These are phyloP conservation scores for Panulirus ornatus DNA, from an alignment of 1,140 invertebrate species.

Conservation along the genomic window DNA sequence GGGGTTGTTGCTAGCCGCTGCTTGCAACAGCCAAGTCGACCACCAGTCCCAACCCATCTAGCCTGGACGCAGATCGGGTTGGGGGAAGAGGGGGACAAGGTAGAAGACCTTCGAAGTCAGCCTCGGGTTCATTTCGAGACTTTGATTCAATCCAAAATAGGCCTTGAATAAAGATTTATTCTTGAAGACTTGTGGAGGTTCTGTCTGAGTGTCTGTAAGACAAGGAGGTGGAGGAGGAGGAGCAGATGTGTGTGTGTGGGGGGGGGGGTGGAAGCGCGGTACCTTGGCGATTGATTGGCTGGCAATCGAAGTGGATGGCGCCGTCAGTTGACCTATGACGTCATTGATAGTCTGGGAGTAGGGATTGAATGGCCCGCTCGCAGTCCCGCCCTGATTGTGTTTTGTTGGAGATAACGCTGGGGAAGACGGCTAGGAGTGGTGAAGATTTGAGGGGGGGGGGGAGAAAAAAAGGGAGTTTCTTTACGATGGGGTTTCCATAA, in stretches of 20 bases:
- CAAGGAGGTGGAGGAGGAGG: background rate
- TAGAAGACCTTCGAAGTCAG: no score
- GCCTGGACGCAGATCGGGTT: background rate
- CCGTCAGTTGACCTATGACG: conserved; percentile 47
- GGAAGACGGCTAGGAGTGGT: no score
- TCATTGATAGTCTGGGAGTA: conserved; percentile 44
- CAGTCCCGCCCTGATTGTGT: conserved; percentile 23
- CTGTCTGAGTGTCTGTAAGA: background rate
- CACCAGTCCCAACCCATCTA: no score
- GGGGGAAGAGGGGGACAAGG: background rate
- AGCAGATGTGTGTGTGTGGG: background rate
- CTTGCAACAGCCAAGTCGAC: no score
- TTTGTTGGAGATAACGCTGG: conserved; percentile 26
- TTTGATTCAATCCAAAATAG: no score
- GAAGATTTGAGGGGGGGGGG: background rate
- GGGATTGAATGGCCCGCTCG: conserved; percentile 24
- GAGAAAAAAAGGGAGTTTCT: no score
- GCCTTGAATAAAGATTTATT: no score
- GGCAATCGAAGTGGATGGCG: conserved; percentile 48
- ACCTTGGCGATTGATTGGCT: conserved; percentile 25
- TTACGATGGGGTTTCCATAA: no score
- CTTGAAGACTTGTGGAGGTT: no score
- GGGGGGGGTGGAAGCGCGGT: background rate
- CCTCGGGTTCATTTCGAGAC: no score
- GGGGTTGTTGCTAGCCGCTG: no score